Base-by-base conservation (phyloP, 2,113 vertebrate species). In the Ammodytes marinus region DNA sequence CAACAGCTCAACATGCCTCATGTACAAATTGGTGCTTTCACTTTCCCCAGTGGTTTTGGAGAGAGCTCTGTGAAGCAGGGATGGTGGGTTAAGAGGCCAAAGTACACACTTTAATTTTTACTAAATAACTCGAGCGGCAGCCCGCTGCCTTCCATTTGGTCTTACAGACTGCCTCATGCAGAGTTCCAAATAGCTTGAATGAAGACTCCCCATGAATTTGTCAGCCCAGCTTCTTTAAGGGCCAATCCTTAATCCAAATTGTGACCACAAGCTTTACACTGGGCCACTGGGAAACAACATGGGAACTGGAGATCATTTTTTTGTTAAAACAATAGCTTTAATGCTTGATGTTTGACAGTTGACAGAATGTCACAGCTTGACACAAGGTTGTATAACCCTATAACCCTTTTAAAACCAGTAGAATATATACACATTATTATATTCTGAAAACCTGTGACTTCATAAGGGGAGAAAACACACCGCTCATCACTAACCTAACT, bases 21-120 rank as follows among this genome's bases (percentile, higher is more conserved):
- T 77, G 84, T 75, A 88, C 88, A 91, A 90, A 91, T 84, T 83
- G 80, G 85, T 87, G 54, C 74, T 91, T 87, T 91, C 75, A 64
- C 80, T 86, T 86, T 90, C 77, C 82, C 72, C 75, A 84, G 89
- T 79, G 77, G 77, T 89, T 88, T 90, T 47, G 77, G 73, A 90
- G 80, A 85, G 69, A 67, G 74, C 66, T 79, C 79, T 82, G 79
- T 82, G 87, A 88, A 91, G 80, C 57, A 27, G 85, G 77, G 77
- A 90, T 59, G 68, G 77, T 80, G 67, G 83, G 63, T 83, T 79
- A 65, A 68, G 78, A 79, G 84, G 89, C 92, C 93, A 93, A 94
- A 93, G 88, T 83, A 94, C 88, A 95, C 92, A 93, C 85, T 94
- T 92, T 27, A 27, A 78, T 93, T 90, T 89, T 89, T 84, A 76